Conservation (phyloP, 2,888 invertebrate species). For the Hartigia nigra region DNA sequence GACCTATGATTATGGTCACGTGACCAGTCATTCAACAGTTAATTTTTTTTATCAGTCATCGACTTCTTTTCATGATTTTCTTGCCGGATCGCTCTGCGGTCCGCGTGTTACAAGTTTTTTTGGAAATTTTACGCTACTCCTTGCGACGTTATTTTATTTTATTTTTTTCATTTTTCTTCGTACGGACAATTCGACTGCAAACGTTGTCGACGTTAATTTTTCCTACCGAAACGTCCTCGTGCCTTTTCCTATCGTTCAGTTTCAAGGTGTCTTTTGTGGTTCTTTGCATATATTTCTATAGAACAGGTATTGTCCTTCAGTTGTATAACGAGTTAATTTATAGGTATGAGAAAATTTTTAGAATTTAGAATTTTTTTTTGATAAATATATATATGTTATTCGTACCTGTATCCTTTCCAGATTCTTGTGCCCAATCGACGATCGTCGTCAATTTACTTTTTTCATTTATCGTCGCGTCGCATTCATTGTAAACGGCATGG, state of each 20-base stretch:
- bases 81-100: too few relatives aligned
- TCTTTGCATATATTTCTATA: neutral
- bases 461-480: conserved; percentile 61
- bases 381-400: neutral
- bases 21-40: neutral
- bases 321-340: neutral
- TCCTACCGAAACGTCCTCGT: neutral
- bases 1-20: neutral
- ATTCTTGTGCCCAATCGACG: conserved; percentile 71
- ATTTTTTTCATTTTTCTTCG: too few relatives aligned
- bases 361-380: conserved; percentile 8
- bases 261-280: neutral
- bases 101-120: too few relatives aligned
- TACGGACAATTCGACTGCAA: neutral
- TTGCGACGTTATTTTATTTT: neutral
- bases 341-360: neutral
- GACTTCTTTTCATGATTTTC: neutral
- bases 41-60: neutral
- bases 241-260: neutral
- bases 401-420: conserved; percentile 70
- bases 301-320: neutral
- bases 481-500: conserved; percentile 59
- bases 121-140: neutral
- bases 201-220: neutral
- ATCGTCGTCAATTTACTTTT: conserved; percentile 65